Base-by-base conservation (phyloP, 2,797 vertebrate genomes). In the Mycteria americana region DNA sequence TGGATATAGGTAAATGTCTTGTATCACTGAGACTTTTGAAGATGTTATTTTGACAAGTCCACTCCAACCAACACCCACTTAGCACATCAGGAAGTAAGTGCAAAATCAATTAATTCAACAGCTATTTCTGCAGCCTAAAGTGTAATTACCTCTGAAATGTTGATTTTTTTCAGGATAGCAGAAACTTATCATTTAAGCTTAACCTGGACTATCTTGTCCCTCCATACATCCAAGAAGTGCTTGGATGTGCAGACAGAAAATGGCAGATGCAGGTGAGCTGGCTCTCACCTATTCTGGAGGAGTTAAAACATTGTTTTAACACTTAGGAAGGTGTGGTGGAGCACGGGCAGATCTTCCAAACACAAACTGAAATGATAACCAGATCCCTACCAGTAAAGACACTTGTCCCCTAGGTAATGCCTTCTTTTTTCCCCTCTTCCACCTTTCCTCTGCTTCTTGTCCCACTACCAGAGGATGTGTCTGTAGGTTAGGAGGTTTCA, bases 101-200 rank as follows among this genome's bases (percentile, higher is more conserved):
- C n/a, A 92, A 92, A 95, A 97, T 75, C 89, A 83, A 92, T 92
- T 92, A 85, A 91, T 90, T 65, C 78, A 85, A 70, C 90, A 89
- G 90, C 57, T 64, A 95, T 84, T 91, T 80, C 84, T 87, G 70
- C 78, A 92, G 64, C 63, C 84, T 56, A 4, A 84, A 63, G 72
- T 28, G 54, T 92, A 96, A 96, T 89, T 83, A 77, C 75, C 81
- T 84, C 24, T 64, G 65, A 88, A 93, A 92, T 7, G 64, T 33
- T 90, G 85, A 75, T 30, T 77, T 21, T 31, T 91, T 88, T 88
- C 82, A 73, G 69, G 54, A 78, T 18, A 86, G 78, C 39, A 89
- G 33, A 54, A 93, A 89, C 85, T 69, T 43, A 81, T 81, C 79
- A 48, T 67, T 96, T 92, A 46, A 80, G 75, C 48, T 83, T 82